Base-by-base conservation (phyloP, 1,140 invertebrate genomes). In the Rhyacophila brunnea region DNA sequence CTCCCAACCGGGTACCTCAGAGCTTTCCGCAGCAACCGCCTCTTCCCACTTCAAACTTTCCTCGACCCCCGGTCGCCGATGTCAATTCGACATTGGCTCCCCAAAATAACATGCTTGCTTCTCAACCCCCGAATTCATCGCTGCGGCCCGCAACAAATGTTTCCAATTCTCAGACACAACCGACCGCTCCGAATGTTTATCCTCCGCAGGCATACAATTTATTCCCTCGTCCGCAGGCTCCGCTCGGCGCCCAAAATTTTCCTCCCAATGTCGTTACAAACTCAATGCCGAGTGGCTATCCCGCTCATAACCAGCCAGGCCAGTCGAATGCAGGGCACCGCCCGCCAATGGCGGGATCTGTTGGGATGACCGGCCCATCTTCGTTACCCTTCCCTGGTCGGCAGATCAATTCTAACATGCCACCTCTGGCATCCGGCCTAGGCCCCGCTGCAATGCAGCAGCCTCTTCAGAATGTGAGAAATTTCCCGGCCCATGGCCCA, bases 401-500 rank as follows among this genome's bases (percentile, higher is more conserved):
- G 54, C 75, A 79, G 66, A 77, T 79, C 13, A 78, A 78, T 67
- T 70, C 77, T 45, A 78, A 74, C 70, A 68, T 73, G 53, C 74
- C 75, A 60, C 75, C 75, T 51, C 69, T 77, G 13, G 64, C 73
- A 66, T 64, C 75, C 73, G 77, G 70, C 73, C 73, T 75, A 58
- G 69, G 61, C 52, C 71, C 66, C 61, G 15, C 34, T 20, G 23
- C 40, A 11, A 14, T n/a, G 13, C 51, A 43, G 20, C n/a, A 55
- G 13, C 19, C 18, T 43, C 11, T 7, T 43, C 34, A 34, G 11
- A 53, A 53, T 54, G n/a, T 17, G 32, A 58, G 17, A 48, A 32
- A 36, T 58, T 36, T 18, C 15, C 44, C 44, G 15, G 5, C 44
- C 5, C 44, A 18, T 15, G 18, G 2, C n/a, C 15, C 44, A 9